Conservation (phyloP, 1,140 invertebrate species). For the Bombus sibiricus region DNA sequence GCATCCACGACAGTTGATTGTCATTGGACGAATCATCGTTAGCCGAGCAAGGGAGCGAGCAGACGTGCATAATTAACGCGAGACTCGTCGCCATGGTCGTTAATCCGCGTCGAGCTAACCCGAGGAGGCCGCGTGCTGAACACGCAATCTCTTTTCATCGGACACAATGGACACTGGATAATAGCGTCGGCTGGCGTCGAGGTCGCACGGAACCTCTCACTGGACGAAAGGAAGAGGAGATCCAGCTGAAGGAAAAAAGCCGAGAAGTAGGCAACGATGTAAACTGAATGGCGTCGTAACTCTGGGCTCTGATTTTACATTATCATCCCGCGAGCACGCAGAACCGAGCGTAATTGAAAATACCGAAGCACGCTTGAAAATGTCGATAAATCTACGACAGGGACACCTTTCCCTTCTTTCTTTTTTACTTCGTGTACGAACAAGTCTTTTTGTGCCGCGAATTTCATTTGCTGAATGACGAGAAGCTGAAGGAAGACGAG, state of each 20-base stretch:
- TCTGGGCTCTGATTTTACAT: constrained; percentile 32
- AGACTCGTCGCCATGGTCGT: constrained; percentile 23
- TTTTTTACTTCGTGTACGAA: no score
- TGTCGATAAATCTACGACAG: constrained; percentile 62
- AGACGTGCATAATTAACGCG: constrained; percentile 45
- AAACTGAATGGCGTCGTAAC: constrained; percentile 20
- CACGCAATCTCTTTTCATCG: constrained; percentile 43
- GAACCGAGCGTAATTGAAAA: constrained; percentile 57
- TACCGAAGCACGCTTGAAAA: constrained; percentile 60
- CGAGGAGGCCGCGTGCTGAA: constrained; percentile 28
- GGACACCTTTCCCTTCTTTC: background rate
- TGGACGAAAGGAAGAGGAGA: background rate
- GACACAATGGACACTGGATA: constrained; percentile 45
- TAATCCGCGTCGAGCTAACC: constrained; percentile 11
- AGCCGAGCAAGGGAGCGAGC: constrained; percentile 1
- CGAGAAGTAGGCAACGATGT: background rate
- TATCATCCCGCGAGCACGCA: constrained; percentile 34
- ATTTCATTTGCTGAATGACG: background rate
- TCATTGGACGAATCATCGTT: constrained; percentile 16
- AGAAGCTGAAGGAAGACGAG: background rate
- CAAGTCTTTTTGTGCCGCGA: background rate
- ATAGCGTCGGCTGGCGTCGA: constrained; percentile 30
- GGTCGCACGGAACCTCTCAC: background rate
- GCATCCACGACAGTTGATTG: background rate
- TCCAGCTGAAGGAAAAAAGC: background rate